These are phyloP conservation scores for Podiceps cristatus DNA, from an alignment of 2,113 vertebrate species.

Conservation along the genomic window DNA sequence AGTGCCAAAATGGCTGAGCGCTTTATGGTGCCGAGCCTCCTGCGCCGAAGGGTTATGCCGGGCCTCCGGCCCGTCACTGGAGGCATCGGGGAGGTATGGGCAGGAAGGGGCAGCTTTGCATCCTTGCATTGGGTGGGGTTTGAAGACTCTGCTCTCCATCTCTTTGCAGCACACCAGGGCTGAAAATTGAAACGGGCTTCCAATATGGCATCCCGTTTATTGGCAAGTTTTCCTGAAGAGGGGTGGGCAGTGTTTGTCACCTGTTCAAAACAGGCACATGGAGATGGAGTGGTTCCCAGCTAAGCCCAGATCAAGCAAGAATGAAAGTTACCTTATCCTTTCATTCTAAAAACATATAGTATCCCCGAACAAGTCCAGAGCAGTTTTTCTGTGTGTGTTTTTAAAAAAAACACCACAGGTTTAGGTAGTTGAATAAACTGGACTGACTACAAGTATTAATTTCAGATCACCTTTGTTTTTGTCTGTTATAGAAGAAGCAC, in stretches of 20 bases:
- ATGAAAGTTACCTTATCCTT: background rate
- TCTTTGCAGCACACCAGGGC: background rate
- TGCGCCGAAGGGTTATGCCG: fast-evolving
- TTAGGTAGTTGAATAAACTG: background rate
- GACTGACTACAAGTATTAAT: background rate
- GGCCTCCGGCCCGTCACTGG: background rate
- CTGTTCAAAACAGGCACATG: background rate
- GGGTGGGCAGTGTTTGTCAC: background rate
- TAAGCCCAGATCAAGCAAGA: background rate
- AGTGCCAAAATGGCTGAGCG: background rate
- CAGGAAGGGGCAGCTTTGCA: background rate
- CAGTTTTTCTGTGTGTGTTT: background rate
- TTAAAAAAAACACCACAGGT: fast-evolving
- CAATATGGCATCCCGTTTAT: fast-evolving
- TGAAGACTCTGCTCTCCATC: background rate
- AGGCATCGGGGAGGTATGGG: background rate
- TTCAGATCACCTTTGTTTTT: background rate
- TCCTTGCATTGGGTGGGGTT: background rate
- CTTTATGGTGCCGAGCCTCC: background rate
- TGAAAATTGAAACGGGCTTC: background rate
- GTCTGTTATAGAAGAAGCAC: background rate
- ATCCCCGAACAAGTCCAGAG: background rate
- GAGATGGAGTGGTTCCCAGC: background rate
- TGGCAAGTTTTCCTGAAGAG: background rate
- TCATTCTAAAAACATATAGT: background rate